These are phyloP conservation scores for Cheilosia vulpina DNA, from an alignment of 2,888 invertebrate species.

Conservation along the genomic window DNA sequence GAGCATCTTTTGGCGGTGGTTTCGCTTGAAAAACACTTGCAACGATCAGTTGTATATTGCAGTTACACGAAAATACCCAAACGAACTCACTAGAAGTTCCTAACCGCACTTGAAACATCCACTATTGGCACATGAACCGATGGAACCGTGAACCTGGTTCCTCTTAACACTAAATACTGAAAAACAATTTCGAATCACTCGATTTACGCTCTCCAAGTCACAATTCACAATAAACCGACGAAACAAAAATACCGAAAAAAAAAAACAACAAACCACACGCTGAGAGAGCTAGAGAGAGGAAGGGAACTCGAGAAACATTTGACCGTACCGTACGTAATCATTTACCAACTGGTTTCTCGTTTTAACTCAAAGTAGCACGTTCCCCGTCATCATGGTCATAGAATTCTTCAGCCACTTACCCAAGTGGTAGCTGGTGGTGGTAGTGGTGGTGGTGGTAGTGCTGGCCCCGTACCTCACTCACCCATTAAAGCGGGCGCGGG, in stretches of 20 bases:
- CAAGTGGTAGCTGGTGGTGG: conserved; percentile 30
- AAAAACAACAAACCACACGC: conserved; percentile 50
- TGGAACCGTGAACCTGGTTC: conserved; percentile 32
- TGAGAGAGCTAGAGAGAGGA: conserved; percentile 5
- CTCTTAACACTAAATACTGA: conserved; percentile 47
- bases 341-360: conserved; percentile 63
- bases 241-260: conserved; percentile 27
- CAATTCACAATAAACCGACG: conserved; percentile 36
- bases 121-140: neutral
- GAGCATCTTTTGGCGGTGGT: too few species aligned
- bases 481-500: conserved; percentile 12
- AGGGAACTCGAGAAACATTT: conserved; percentile 35
- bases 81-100: too few species aligned
- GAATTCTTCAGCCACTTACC: conserved; percentile 54
- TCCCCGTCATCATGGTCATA: conserved; percentile 23
- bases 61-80: too few species aligned
- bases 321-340: conserved; percentile 65
- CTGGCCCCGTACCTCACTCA: neutral
- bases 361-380: conserved; percentile 52
- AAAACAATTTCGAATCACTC: conserved; percentile 21
- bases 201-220: conserved; percentile 4
- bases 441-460: neutral
- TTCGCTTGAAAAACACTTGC: too few species aligned
- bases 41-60: too few species aligned
- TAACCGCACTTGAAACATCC: conserved; percentile 4